Evolutionary conservation across 2,113 vertebrate genomes (phyloP).

Genomic region (Nematolebias whitei): DNA sequence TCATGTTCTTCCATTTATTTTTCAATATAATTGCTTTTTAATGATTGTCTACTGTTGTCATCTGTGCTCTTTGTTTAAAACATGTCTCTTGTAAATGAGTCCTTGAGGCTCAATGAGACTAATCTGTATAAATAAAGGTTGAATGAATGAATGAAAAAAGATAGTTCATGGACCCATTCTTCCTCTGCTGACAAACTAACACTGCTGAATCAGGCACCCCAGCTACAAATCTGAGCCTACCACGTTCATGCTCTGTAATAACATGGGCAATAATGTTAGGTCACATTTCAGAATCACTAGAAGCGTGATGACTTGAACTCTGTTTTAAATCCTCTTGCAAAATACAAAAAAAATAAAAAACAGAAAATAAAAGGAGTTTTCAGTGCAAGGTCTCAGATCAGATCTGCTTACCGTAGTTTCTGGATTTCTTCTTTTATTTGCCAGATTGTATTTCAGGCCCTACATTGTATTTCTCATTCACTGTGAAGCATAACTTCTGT

Average conservation of each 20-base stretch:
- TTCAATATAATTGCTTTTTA: too few species aligned
- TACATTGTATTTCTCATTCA: constrained; percentile 13
- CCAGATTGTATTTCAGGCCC: constrained; percentile 15
- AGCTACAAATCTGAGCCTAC: constrained; percentile 50
- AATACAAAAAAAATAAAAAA: constrained; percentile 21
- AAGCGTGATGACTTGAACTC: constrained; percentile 45
- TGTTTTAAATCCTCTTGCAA: constrained; percentile 15
- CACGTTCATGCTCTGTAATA: constrained; percentile 9
- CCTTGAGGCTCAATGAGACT: too few species aligned
- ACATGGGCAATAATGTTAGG: constrained; percentile 39
- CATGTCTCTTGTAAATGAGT: too few species aligned
- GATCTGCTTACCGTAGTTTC: constrained; percentile 34
- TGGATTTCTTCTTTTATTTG: constrained; percentile 33
- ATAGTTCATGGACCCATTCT: constrained; percentile 8
- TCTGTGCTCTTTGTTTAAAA: too few species aligned
- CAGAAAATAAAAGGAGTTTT: constrained; percentile 30
- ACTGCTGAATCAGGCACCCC: constrained; percentile 24
- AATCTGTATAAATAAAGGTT: too few species aligned
- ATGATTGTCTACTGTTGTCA: too few species aligned
- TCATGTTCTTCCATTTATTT: too few species aligned
- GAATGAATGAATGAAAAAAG: too few species aligned
- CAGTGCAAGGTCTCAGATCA: constrained; percentile 50
- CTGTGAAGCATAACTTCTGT: constrained; percentile 8
- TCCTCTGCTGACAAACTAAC: constrained; percentile 29
- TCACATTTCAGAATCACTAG: constrained; percentile 47